Conservation (phyloP, 2,888 invertebrate species). For the Siphlonurus alternatus region DNA sequence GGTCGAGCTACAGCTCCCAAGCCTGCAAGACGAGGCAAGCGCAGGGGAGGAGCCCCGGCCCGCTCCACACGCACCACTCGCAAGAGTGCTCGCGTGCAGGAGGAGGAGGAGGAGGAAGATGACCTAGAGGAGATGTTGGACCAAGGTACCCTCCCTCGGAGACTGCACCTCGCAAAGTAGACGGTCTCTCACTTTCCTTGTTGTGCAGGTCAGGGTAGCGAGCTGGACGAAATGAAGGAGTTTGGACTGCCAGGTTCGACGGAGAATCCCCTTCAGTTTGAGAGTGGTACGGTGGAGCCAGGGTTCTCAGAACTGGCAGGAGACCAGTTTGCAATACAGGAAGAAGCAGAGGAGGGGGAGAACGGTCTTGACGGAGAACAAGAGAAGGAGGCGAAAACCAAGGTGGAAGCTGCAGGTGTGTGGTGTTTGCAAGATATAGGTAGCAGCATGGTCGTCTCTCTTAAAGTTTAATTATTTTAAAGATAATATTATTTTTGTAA, state of each 20-base stretch:
- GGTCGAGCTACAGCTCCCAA: slow-evolving; percentile 28
- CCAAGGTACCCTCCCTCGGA: not conserved
- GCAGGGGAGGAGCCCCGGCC: not conserved
- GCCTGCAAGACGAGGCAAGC: slow-evolving; percentile 12
- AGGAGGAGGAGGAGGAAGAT: slow-evolving; percentile 37
- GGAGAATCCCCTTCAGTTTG: not conserved
- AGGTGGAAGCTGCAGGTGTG: slow-evolving; percentile 19
- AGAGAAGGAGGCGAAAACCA: slow-evolving; percentile 20
- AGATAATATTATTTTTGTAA: not conserved
- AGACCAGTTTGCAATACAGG: not conserved
- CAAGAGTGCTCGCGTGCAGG: slow-evolving; percentile 7
- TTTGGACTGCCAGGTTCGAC: no score
- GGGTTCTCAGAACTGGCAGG: not conserved
- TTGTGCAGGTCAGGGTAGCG: not conserved
- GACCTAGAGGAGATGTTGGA: slow-evolving; percentile 43
- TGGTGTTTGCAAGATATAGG: slow-evolving; percentile 18
- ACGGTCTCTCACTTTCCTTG: not conserved
- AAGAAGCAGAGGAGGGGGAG: slow-evolving; percentile 17
- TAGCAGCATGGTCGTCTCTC: slow-evolving; percentile 12
- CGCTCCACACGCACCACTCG: not conserved
- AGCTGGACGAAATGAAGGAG: not conserved
- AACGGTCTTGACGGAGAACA: no score
- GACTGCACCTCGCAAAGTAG: not conserved
- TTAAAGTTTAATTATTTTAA: no score
- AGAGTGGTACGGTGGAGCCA: not conserved